Base-by-base conservation (phyloP, 2,797 vertebrate genomes). In the Amblyopsis hoosieri region DNA sequence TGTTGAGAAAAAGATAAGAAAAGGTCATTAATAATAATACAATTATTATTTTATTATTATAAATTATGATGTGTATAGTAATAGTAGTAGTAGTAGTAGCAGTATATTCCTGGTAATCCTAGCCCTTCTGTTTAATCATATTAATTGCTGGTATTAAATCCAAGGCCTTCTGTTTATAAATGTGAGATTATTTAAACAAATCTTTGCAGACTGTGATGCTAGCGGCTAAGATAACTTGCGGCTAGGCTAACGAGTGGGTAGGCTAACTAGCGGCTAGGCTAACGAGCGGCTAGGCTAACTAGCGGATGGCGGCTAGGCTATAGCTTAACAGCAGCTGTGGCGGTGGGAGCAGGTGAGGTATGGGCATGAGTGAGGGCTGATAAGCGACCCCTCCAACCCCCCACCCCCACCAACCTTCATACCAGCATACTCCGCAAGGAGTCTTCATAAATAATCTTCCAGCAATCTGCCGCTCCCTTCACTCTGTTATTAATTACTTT, bases 391-490 rank as follows among this genome's bases (percentile, higher is more conserved):
- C 60, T 50, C 69, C 19, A 19, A 19, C 51, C 51, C 14, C 60
- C 51, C 19, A 17, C 17, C 46, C 33, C 62, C 17, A 12, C 15
- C 56, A 57, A 55, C 52, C 68, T 31, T 64, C 57, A 6, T 67
- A 64, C 72, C 67, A 66, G 62, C 64, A 33, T 71, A 76, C 84
- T 87, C 82, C 57, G 80, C 68, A 89, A 89, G 85, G 85, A 91
- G 85, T 88, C 90, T 91, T 90, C 90, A 93, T 93, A 93, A 93
- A 94, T 94, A 92, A 94, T 93, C 92, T 90, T 90, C 81, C 88
- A 88, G 90, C 90, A 93, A 92, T 92, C 91, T 92, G 92, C 91
- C 80, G 87, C 88, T 91, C 85, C 85, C 83, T 88, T 83, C 74
- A 79, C 90, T 88, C 89, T 87, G 82, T 86, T 88, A 89, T 93